These are phyloP conservation scores for Drosophila takahashii DNA, from an alignment of 1,140 invertebrate species.

Conservation along the genomic window DNA sequence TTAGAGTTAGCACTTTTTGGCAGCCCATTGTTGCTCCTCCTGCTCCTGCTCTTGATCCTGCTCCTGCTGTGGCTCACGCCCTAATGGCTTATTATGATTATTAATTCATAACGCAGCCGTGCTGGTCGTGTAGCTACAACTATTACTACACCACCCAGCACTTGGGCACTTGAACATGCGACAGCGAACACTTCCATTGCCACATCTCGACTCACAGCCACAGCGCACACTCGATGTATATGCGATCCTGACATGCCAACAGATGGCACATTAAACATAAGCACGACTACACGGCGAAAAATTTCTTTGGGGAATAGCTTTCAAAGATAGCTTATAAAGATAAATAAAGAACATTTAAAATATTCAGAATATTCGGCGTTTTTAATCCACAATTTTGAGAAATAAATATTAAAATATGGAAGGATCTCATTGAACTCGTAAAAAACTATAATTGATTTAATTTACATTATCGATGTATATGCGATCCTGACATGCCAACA, in stretches of 20 bases:
- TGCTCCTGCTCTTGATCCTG: slow-evolving; percentile 8
- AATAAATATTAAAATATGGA: too few relatives aligned
- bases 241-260: slow-evolving; percentile 50
- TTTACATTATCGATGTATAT: slow-evolving; percentile 35
- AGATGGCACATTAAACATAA: slow-evolving; percentile 51
- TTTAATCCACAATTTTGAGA: too few relatives aligned
- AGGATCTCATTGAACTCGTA: too few relatives aligned
- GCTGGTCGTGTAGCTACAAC: slow-evolving; percentile 36
- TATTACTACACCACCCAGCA: slow-evolving; percentile 42
- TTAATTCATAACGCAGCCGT: slow-evolving; percentile 66
- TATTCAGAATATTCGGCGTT: too few relatives aligned
- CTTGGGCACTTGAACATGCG: slow-evolving; percentile 45
- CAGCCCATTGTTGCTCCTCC: slow-evolving; percentile 24
- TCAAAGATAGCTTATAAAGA: not conserved
- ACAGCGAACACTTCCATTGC: slow-evolving; percentile 18
- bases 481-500: slow-evolving; percentile 48
- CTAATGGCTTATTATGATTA: slow-evolving; percentile 76
- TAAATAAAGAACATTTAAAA: not conserved
- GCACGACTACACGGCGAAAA: slow-evolving; percentile 22
- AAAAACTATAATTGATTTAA: too few relatives aligned
- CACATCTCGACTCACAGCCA: slow-evolving; percentile 24
- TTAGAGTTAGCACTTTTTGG: slow-evolving; percentile 68
- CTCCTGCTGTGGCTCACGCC: slow-evolving; percentile 10
- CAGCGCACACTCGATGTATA: slow-evolving; percentile 18
- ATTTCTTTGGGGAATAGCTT: not conserved